Evolutionary conservation across 1,140 invertebrate species (phyloP).

Genomic region (Parasteatoda tepidariorum): DNA sequence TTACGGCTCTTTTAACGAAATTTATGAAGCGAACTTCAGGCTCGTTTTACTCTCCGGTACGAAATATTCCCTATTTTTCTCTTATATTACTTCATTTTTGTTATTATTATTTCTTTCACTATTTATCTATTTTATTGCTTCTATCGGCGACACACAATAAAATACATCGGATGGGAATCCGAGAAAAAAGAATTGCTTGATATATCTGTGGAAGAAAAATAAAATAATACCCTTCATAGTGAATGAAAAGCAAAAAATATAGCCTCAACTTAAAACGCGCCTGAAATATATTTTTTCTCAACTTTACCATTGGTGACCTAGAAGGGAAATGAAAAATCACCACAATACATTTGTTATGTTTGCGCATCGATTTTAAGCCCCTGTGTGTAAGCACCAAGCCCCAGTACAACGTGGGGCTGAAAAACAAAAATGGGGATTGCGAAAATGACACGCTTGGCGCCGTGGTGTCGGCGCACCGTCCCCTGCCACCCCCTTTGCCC

Average conservation of each 20-base stretch:
- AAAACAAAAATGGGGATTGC: constrained; percentile 46
- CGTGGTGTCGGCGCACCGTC: constrained; percentile 17
- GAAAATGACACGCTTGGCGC: constrained; percentile 51
- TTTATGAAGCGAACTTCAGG: constrained; percentile 21
- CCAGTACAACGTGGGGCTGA: not conserved
- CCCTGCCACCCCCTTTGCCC: not conserved
- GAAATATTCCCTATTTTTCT: not conserved
- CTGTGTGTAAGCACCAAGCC: not conserved
- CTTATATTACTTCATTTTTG: not conserved
- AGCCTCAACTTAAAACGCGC: constrained; percentile 13
- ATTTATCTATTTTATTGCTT: not conserved
- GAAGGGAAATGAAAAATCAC: constrained; percentile 38
- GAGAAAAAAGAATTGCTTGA: constrained; percentile 1
- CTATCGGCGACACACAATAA: constrained; percentile 18
- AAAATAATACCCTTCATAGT: constrained; percentile 1
- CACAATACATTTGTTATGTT: constrained; percentile 52
- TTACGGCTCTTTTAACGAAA: constrained; percentile 18
- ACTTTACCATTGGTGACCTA: not conserved
- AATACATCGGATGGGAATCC: not conserved
- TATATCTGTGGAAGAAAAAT: constrained; percentile 8
- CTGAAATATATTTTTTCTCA: not conserved
- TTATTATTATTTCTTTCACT: not conserved
- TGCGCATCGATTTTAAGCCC: constrained; percentile 42
- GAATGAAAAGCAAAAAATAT: constrained; percentile 3
- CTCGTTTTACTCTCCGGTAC: not conserved